Conservation (phyloP, 2,888 invertebrate genomes). For the Scaptomyza reducta region DNA sequence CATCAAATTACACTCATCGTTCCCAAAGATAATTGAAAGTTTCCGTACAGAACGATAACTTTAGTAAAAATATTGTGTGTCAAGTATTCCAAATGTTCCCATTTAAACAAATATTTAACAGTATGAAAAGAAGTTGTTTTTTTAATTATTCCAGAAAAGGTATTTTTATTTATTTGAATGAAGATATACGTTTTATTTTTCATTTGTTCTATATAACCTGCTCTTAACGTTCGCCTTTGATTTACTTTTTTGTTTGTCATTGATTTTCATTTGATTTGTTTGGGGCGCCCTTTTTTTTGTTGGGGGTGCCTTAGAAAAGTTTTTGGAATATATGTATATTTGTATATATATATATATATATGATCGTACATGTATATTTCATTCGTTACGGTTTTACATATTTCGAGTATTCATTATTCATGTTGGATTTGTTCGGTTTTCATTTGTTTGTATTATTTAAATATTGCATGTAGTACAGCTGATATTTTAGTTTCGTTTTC, state of each 20-base stretch:
- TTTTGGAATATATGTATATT: slow-evolving; percentile 63
- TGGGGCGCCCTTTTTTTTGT: slow-evolving; percentile 23
- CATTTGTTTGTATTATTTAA: slow-evolving; percentile 32
- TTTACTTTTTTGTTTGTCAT: slow-evolving; percentile 6
- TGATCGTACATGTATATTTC: slow-evolving; percentile 69
- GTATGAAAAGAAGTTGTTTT: slow-evolving; percentile 17
- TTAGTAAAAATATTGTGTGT: not conserved
- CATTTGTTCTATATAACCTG: slow-evolving; percentile 68
- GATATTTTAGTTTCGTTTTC: slow-evolving; percentile 61
- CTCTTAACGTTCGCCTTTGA: slow-evolving; percentile 41
- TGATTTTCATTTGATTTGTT: slow-evolving; percentile 32
- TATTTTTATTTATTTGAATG: slow-evolving; percentile 79
- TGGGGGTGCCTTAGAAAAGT: slow-evolving; percentile 55
- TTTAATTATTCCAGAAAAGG: slow-evolving; percentile 83
- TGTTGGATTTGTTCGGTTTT: slow-evolving; percentile 46
- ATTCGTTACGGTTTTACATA: slow-evolving; percentile 69
- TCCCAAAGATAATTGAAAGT: not conserved
- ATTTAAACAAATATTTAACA: not conserved
- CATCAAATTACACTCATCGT: not conserved
- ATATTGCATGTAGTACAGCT: slow-evolving; percentile 69
- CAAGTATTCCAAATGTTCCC: not conserved
- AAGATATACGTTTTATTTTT: slow-evolving; percentile 72
- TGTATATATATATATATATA: slow-evolving; percentile 61
- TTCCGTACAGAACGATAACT: not conserved
- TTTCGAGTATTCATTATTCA: slow-evolving; percentile 54